Conservation (phyloP, 2,113 vertebrate genomes). For the Silurus meridionalis region DNA sequence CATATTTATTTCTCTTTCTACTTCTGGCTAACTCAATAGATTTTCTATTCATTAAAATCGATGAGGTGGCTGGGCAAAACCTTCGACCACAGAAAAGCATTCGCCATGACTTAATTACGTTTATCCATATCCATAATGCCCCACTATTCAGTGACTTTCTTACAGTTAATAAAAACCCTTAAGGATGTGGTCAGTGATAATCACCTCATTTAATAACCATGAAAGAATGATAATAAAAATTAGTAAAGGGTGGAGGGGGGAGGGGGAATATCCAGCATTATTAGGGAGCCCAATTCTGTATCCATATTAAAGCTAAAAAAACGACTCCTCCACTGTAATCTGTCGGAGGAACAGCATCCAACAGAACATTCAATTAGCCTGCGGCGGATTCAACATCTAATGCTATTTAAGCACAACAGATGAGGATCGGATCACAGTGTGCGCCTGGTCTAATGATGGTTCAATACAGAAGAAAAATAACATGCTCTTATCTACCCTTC, state of each 20-base stretch:
- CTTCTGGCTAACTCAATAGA: conserved; percentile 38
- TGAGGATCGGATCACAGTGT: conserved; percentile 53
- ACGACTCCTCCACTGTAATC: conserved; percentile 49
- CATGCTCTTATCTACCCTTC: conserved; percentile 56
- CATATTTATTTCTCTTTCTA: conserved; percentile 37
- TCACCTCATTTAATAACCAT: conserved; percentile 47
- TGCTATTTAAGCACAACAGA: conserved; percentile 55
- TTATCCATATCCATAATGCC: conserved; percentile 20
- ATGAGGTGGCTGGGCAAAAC: conserved; percentile 26
- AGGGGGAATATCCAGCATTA: conserved; percentile 14
- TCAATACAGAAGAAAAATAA: conserved; percentile 57
- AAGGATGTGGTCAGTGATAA: conserved; percentile 51
- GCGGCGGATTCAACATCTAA: conserved; percentile 53
- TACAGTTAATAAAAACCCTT: conserved; percentile 39
- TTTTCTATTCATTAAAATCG: conserved; percentile 31
- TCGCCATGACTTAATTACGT: conserved; percentile 41
- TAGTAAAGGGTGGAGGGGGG: background rate
- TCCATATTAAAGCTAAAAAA: conserved; percentile 57
- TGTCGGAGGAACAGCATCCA: conserved; percentile 49
- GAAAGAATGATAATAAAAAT: conserved; percentile 28
- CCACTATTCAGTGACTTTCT: conserved; percentile 29
- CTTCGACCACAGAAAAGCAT: conserved; percentile 21
- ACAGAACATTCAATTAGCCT: conserved; percentile 58
- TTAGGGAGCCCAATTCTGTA: conserved; percentile 47
- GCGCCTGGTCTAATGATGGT: conserved; percentile 52